These are phyloP conservation scores for Saccostrea cuccullata DNA, from an alignment of 1,140 invertebrate species.

Conservation along the genomic window DNA sequence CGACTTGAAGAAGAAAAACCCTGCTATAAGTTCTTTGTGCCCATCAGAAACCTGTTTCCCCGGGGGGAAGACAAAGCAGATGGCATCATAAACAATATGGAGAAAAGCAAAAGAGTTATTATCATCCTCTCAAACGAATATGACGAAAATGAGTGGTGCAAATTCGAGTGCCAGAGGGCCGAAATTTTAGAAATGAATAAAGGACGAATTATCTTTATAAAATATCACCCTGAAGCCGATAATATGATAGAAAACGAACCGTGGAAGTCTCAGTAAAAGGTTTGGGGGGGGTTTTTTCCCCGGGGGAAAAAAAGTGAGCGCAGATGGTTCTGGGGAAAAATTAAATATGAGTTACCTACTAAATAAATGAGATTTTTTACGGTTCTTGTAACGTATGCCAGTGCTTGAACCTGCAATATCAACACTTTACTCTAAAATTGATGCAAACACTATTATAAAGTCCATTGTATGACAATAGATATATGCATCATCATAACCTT, in stretches of 20 bases:
- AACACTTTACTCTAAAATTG: no score
- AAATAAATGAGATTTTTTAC: background rate
- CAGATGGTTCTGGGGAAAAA: conserved; percentile 58
- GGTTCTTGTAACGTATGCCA: no score
- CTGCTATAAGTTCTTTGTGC: conserved; percentile 50
- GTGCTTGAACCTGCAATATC: no score
- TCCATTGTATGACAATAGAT: no score
- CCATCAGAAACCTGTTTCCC: conserved; percentile 21
- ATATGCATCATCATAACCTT: no score
- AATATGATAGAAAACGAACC: conserved; percentile 50
- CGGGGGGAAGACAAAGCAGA: conserved; percentile 42
- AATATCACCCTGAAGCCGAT: conserved; percentile 49
- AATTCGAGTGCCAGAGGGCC: conserved; percentile 52
- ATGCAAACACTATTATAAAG: no score
- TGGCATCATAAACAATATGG: conserved; percentile 38
- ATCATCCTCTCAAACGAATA: conserved; percentile 54
- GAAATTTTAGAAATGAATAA: conserved; percentile 52
- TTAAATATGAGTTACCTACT: conserved; percentile 54
- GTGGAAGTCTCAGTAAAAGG: conserved; percentile 53
- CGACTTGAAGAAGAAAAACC: conserved; percentile 46
- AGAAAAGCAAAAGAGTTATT: conserved; percentile 51
- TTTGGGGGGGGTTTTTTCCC: conserved; percentile 51
- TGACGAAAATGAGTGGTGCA: conserved; percentile 55
- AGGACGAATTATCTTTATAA: conserved; percentile 54
- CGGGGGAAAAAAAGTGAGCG: conserved; percentile 50